Base-by-base conservation (phyloP, 2,113 vertebrate species). In the Suncus etruscus region DNA sequence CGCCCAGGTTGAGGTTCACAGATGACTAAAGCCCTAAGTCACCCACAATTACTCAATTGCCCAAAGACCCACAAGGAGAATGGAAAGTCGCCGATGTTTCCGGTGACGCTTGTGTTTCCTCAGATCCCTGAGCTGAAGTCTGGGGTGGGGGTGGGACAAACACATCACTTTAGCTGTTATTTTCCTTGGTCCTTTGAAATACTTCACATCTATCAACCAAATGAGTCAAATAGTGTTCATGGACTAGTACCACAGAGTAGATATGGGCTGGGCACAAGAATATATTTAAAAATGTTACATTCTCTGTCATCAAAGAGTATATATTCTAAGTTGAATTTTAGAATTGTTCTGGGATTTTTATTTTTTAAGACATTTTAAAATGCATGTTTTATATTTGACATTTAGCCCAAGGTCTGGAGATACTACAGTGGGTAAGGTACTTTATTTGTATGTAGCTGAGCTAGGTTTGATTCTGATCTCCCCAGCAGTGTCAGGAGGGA, bases 41-140 rank as follows among this genome's bases (percentile, higher is more conserved):
- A 85, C 86, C 68, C 92, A 32, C 92, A 83, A 83, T 94, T 91
- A 94, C 94, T 94, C 95, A 93, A 87, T 76, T 68, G 75, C 54
- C 81, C 85, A 72, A 47, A 94, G 77, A 68, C 86, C 92, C 76
- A 9, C 39, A 80, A n/a, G 87, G 15, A 24, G 68, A 31, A 11
- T 85, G 87, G 78, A 87, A 72, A 79, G 63, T 72, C 70, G 73
- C 87, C 76, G 83, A 47, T 75, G 12, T 82, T 75, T 83, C 85
- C 9, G 7, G 58, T 61, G 58, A 61, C 20, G 73, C 87, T 76
- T 86, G 32, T 75, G 15, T 82, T 75, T 83, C 82, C 8, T 72
- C 74, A 65, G 69, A 39, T 66, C 29, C 47, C 48, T 14, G 51
- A 58, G 69, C 54, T 79, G 50, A 74, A 47, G 48, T 54, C 2